Evolutionary conservation across 2,113 vertebrate species (phyloP).

Genomic region (Ovis aries): DNA sequence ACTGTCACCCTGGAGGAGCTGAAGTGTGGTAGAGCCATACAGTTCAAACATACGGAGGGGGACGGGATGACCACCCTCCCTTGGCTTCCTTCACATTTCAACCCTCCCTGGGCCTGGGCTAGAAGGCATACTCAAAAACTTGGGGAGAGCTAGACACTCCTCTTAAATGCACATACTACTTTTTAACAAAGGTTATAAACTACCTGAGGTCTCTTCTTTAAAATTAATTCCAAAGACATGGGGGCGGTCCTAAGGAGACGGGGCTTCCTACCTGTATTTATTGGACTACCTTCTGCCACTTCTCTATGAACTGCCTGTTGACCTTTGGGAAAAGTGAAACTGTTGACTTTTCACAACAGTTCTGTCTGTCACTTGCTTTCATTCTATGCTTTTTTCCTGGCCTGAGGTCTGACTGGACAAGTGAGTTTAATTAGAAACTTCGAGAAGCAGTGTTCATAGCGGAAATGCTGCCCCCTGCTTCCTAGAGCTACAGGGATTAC

Average conservation of each 20-base stretch:
- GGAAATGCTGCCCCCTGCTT: neutral
- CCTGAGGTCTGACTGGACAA: neutral
- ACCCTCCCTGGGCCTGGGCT: neutral
- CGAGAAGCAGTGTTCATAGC: neutral
- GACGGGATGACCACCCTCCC: accelerated
- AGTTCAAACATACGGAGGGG: no score
- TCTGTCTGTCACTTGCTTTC: neutral
- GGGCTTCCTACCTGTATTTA: neutral
- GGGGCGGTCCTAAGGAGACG: neutral
- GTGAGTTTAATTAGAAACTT: neutral
- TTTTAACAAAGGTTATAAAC: neutral
- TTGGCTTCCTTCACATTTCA: neutral
- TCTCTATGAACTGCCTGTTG: neutral
- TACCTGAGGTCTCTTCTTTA: neutral
- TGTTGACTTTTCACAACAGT: neutral
- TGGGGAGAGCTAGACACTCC: no score
- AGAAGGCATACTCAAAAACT: neutral
- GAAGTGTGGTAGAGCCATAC: neutral
- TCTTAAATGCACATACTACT: neutral
- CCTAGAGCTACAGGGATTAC: neutral
- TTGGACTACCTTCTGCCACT: neutral
- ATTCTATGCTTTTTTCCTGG: neutral
- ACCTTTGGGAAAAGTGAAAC: neutral
- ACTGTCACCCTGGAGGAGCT: neutral
- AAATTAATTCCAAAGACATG: neutral